Evolutionary conservation across 1,140 invertebrate genomes (phyloP).

Genomic region (Antheraea mylitta): DNA sequence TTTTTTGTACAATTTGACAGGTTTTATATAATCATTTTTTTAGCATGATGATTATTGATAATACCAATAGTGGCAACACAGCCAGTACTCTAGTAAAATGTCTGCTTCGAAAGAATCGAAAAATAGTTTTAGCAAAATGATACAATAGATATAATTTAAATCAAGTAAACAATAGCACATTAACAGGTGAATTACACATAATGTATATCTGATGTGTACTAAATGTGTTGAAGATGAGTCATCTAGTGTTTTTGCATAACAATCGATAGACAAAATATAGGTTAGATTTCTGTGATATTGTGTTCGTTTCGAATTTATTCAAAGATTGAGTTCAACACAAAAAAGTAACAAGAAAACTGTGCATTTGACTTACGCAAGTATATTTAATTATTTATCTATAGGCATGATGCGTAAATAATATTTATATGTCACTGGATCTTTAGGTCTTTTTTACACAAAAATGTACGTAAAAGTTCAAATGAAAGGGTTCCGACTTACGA

Average conservation of each 20-base stretch:
- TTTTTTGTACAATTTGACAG: no score
- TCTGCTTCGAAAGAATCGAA: constrained; percentile 65
- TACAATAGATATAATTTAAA: constrained; percentile 44
- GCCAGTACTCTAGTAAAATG: constrained; percentile 61
- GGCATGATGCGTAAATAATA: constrained; percentile 61
- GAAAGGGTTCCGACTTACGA: constrained; percentile 71
- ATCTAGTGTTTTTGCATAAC: constrained; percentile 75
- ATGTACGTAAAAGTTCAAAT: constrained; percentile 62
- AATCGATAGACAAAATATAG: constrained; percentile 76
- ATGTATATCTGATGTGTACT: constrained; percentile 35
- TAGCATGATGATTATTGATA: no score
- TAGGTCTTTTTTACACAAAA: constrained; percentile 66
- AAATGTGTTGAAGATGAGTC: constrained; percentile 50
- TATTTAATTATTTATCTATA: constrained; percentile 69
- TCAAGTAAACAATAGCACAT: constrained; percentile 40
- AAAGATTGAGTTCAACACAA: constrained; percentile 47
- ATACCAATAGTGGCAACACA: constrained; percentile 28
- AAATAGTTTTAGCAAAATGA: constrained; percentile 57
- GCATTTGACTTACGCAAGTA: constrained; percentile 45
- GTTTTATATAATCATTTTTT: no score
- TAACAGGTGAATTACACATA: constrained; percentile 58
- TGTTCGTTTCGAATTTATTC: constrained; percentile 57
- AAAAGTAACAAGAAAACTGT: constrained; percentile 41
- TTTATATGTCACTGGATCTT: constrained; percentile 67
- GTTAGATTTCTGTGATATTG: constrained; percentile 72